Base-by-base conservation (phyloP, 2,797 vertebrate species). In the Staurois parvus region DNA sequence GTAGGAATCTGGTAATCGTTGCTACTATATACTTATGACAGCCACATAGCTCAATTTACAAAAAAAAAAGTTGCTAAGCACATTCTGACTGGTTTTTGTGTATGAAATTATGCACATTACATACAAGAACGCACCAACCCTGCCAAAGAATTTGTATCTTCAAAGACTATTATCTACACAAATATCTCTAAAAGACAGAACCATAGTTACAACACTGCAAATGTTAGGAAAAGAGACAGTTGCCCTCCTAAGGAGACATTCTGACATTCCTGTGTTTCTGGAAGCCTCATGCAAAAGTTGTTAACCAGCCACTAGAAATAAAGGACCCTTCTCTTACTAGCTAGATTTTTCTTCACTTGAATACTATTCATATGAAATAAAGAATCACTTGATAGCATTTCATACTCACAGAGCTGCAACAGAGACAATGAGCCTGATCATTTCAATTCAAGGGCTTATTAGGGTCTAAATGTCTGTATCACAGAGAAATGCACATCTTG, bases 401-500 rank as follows among this genome's bases (percentile, higher is more conserved):
- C 30, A 78, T 40, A 69, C 40, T 56, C 48, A 19, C n/a, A 29
- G 37, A 64, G 67, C 19, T 79, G 30, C 32, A 84, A 40, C 28
- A 28, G 9, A 72, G 75, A 78, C 75, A 84, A 69, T 78, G 66
- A 62, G 75, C 62, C 72, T 64, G 67, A 84, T 79, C 76, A 72
- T 78, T 84, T 84, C 66, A 64, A 68, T 72, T 78, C 67, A 77
- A 70, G 78, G 48, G 78, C 78, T 34, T 80, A 48, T 59, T 80
- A 37, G 28, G 9, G 66, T 26, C 9, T 42, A 42, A 72, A 67
- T 28, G 66, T 70, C 42, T 72, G 11, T 28, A 69, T 26, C 42
- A 59, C 28, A 26, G 21, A 56, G 67, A 52, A 80, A 52, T 32
- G 42, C 45, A 32, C 30, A 72, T 80, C 45, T 21, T 80, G 67